Conservation (phyloP, 2,797 vertebrate genomes). For the Eidolon dupreanum region DNA sequence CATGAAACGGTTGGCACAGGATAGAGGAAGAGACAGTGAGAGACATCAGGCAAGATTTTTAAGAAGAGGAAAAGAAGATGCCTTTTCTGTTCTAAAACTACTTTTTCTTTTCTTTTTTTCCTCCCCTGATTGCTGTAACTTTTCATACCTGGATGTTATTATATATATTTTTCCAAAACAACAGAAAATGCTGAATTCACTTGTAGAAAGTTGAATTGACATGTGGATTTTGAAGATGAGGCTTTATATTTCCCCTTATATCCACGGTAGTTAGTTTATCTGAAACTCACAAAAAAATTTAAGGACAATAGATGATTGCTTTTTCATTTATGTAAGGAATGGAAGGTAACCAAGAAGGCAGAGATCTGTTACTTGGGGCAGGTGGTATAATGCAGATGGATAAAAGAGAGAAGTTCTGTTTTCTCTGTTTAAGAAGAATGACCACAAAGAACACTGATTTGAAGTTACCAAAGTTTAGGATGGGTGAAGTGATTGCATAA, state of each 20-base stretch:
- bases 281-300: conserved; percentile 50
- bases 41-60: conserved; percentile 32
- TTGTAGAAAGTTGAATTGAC: conserved; percentile 55
- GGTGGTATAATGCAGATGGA: conserved; percentile 1
- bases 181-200: conserved; percentile 63
- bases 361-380: conserved; percentile 28
- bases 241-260: conserved; percentile 42
- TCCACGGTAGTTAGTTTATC: conserved; percentile 17
- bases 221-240: conserved; percentile 64
- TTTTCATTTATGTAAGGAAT: conserved; percentile 38
- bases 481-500: conserved; percentile 12
- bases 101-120: background rate
- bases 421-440: conserved; percentile 61
- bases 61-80: conserved; percentile 56
- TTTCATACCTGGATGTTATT: conserved; percentile 51
- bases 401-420: conserved; percentile 18
- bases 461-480: conserved; percentile 9
- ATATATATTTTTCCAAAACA: conserved; percentile 36
- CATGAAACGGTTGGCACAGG: conserved; percentile 42
- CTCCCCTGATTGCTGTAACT: conserved; percentile 38
- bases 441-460: conserved; percentile 26
- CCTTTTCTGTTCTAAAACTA: conserved; percentile 51
- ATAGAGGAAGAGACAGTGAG: conserved; percentile 26
- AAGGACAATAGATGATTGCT: conserved; percentile 43
- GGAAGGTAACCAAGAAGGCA: conserved; percentile 8